Evolutionary conservation across 2,113 vertebrate genomes (phyloP).

Genomic region (Enhydra lutris): DNA sequence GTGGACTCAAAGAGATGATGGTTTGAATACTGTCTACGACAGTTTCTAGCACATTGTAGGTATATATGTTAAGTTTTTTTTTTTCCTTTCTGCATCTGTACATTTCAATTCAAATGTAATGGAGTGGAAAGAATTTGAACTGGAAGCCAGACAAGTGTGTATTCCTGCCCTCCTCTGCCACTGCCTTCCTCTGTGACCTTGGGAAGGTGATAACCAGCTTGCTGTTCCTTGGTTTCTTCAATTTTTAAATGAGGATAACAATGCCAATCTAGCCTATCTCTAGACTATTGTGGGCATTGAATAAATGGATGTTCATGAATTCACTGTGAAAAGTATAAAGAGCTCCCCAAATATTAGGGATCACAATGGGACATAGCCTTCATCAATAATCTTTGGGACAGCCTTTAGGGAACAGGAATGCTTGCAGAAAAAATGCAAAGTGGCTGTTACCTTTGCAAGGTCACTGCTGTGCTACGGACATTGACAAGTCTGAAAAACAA

Average conservation of each 20-base stretch:
- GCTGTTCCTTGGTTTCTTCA: background rate
- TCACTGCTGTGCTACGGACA: background rate
- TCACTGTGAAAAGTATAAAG: conserved; percentile 51
- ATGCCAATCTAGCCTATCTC: background rate
- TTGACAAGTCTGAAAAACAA: background rate
- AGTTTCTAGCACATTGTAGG: background rate
- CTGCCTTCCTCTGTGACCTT: conserved; percentile 50
- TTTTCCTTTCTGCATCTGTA: background rate
- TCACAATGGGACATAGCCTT: background rate
- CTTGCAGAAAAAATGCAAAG: conserved; percentile 41
- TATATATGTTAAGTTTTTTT: background rate
- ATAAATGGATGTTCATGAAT: conserved; percentile 51
- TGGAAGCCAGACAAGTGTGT: conserved; percentile 6
- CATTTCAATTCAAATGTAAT: background rate
- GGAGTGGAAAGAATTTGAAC: background rate
- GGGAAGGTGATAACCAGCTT: background rate
- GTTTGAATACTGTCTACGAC: background rate
- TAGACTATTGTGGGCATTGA: background rate
- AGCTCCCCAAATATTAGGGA: conserved; percentile 48
- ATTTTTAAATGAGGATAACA: conserved; percentile 42
- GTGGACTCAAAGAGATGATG: background rate
- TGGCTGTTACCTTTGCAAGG: conserved; percentile 33
- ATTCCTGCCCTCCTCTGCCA: background rate
- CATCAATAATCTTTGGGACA: conserved; percentile 55
- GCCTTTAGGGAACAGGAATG: background rate